Base-by-base conservation (phyloP, 2,888 invertebrate genomes). In the Serrognathus titanus region DNA sequence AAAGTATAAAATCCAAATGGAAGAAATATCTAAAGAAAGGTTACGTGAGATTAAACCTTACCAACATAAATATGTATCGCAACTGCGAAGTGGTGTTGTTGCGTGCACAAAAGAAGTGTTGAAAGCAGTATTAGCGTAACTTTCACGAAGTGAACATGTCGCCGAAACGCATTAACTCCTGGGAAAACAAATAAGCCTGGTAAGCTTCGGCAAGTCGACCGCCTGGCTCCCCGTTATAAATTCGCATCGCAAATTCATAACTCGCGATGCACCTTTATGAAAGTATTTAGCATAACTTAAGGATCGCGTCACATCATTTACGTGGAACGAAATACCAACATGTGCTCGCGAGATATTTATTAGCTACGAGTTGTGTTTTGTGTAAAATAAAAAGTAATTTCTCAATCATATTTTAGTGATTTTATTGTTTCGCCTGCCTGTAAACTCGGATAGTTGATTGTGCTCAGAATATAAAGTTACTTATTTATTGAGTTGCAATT, bases 321-420 rank as follows among this genome's bases (percentile, higher is more conserved):
- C 60, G 61, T 57, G 55, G 59, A 61, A 61, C 60, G 66, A 58
- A 63, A 63, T 64, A 65, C 65, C 63, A 67, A 70, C 71, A 72
- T 72, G 70, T 71, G 72, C 73, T 70, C 64, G 66, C 62, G 58
- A 64, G 66, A 69, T 74, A 75, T 76, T 76, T 76, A 76, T 75
- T 71, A 66, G 66, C 68, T 66, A 68, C 57, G 54, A 53, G 61
- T 45, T 73, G 69, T 76, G 75, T 75, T 73, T 68, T 69, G 66
- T 64, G 70, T 66, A 67, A 72, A 74, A 73, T 71, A 75, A 76
- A 76, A 75, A 71, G 68, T 68, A 72, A 74, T 75, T 76, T 75
- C 75, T 75, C 75, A 77, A 77, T 77, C 76, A 77, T 77, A 77
- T 77, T 76, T 77, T 74, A 77, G 75, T 73, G 73, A 77, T 76